Percentiles rank a stretch among this genome's conserved stretches.
phyloP scores from a whole-genome alignment of 37 sponge, comb jelly and placozoan species.

The Corticium candelabrum region DNA sequence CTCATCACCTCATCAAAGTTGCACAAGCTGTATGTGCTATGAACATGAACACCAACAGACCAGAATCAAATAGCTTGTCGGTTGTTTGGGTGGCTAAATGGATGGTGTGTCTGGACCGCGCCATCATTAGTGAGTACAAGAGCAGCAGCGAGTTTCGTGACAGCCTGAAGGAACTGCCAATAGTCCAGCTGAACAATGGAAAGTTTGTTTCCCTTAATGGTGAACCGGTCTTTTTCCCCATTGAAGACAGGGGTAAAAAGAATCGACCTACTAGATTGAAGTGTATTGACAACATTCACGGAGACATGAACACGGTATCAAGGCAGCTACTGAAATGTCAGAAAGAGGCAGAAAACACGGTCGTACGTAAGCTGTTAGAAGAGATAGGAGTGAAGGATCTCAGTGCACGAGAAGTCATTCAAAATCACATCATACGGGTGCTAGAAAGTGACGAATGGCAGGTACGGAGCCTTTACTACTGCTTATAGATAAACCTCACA shows the following conservation, averaged over 20 bases:
- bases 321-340: conserved; percentile 9
- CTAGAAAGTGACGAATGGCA: conserved; percentile 15
- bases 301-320: conserved; percentile 29
- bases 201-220: conserved; percentile 12
- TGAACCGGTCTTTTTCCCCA: conserved; percentile 30
- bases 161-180: conserved; percentile 19
- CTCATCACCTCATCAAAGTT: conserved; percentile 36
- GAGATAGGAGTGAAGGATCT: conserved; percentile 40
- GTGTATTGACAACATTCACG: conserved; percentile 15
- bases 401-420: conserved; percentile 26
- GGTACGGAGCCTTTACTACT: too few species aligned
- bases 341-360: conserved; percentile 10
- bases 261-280: too few species aligned
- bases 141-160: neutral
- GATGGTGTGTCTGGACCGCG: conserved; percentile 41
- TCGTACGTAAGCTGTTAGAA: conserved; percentile 17
- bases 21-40: conserved; percentile 14
- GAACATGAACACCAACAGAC: too few species aligned
- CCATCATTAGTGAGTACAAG: conserved; percentile 16
- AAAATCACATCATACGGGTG: conserved; percentile 39
- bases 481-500: too few species aligned
- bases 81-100: conserved; percentile 40
- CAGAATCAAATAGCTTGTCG: too few species aligned
- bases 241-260: conserved; percentile 6
- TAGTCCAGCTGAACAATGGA: conserved; percentile 27